Conservation (phyloP, 2,113 vertebrate genomes). For the Dascyllus trimaculatus region DNA sequence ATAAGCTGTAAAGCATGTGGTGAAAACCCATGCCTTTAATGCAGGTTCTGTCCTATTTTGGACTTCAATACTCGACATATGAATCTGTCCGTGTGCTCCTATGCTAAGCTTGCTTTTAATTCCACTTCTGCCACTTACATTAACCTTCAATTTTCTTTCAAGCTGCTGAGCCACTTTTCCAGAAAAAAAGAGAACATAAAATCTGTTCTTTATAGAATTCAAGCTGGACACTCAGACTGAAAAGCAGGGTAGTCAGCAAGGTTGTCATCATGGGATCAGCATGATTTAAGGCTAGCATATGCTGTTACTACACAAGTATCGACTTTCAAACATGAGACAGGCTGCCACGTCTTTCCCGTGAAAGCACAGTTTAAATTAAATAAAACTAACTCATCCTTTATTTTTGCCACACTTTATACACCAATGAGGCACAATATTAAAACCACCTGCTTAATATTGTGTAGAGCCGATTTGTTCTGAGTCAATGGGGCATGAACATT, state of each 20-base stretch:
- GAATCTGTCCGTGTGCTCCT: neutral
- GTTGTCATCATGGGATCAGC: slow-evolving; percentile 6
- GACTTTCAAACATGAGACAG: neutral
- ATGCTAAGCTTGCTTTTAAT: slow-evolving; percentile 14
- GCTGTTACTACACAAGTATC: neutral
- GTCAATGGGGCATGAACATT: too few species aligned
- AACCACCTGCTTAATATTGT: too few species aligned
- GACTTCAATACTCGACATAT: neutral
- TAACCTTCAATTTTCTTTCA: slow-evolving; percentile 16
- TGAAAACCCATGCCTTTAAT: neutral
- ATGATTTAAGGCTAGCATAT: slow-evolving; percentile 13
- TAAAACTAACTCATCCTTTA: neutral
- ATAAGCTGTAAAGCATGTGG: neutral
- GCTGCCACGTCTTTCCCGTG: neutral
- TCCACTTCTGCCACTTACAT: slow-evolving; percentile 21
- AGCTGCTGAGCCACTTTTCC: neutral
- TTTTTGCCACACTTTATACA: too few species aligned
- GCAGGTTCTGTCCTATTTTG: neutral
- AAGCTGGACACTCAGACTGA: neutral
- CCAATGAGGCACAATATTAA: too few species aligned
- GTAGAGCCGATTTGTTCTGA: too few species aligned
- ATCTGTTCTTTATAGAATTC: neutral
- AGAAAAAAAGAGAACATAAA: neutral
- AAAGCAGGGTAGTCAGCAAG: neutral
- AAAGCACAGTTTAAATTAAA: neutral